These are phyloP conservation scores for Mantis religiosa DNA, from an alignment of 2,888 invertebrate species.

Conservation along the genomic window DNA sequence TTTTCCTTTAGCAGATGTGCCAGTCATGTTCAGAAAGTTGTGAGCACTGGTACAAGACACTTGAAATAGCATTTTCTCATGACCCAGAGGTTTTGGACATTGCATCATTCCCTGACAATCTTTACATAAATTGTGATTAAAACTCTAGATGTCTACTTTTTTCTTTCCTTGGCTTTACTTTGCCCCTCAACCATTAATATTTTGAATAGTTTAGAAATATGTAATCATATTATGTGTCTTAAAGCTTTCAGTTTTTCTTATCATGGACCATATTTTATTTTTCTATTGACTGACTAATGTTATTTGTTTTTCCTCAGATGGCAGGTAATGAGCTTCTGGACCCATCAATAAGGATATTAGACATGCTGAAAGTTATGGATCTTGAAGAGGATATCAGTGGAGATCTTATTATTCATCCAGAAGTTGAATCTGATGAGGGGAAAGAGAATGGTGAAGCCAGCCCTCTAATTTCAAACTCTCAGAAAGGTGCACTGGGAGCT, in stretches of 20 bases:
- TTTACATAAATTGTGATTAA: too few relatives aligned
- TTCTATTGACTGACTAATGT: background rate
- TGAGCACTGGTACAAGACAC: too few relatives aligned
- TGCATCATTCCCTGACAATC: too few relatives aligned
- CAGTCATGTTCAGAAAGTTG: too few relatives aligned
- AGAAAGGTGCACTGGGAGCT: background rate
- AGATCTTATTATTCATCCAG: background rate
- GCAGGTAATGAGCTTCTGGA: background rate
- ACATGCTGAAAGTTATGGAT: background rate
- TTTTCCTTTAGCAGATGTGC: too few relatives aligned
- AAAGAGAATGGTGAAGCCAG: background rate
- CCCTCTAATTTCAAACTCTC: background rate
- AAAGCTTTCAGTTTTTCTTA: background rate
- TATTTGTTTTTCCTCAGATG: background rate
- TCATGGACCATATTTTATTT: background rate
- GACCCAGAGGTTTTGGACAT: too few relatives aligned
- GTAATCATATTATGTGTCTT: too few relatives aligned
- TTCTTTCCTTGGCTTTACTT: too few relatives aligned
- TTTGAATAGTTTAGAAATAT: too few relatives aligned
- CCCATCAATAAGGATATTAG: background rate
- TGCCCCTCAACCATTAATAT: too few relatives aligned
- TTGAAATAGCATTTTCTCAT: too few relatives aligned
- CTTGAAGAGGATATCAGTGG: background rate
- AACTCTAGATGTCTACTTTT: too few relatives aligned
- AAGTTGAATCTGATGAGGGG: background rate